phyloP scores from a whole-genome alignment of 1,140 invertebrate species.

The Ctenoplectra terminalis region DNA sequence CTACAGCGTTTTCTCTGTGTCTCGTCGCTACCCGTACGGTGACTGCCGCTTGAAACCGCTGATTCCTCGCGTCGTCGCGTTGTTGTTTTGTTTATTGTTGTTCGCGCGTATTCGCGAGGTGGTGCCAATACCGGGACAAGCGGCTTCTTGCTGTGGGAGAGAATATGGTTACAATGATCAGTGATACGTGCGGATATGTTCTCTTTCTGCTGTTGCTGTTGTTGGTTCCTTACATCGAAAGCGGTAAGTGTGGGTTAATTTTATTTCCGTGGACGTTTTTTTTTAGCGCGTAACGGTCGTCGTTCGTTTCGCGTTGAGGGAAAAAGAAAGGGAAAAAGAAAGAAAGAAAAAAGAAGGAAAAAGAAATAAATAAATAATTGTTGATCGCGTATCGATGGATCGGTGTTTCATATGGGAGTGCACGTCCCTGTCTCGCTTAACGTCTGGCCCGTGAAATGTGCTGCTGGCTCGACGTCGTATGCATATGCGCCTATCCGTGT shows the following conservation, averaged over 20 bases:
- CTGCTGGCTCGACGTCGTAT: slow-evolving; percentile 18
- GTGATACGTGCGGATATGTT: slow-evolving; percentile 81
- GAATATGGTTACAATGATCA: slow-evolving; percentile 81
- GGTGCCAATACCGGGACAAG: slow-evolving; percentile 54
- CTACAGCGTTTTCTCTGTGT: neutral
- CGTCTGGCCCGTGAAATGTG: slow-evolving; percentile 34
- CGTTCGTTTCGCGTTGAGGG: no score
- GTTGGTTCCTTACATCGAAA: slow-evolving; percentile 82
- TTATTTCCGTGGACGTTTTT: neutral
- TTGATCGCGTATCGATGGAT: neutral
- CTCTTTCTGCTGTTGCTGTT: slow-evolving; percentile 80
- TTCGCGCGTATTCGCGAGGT: slow-evolving; percentile 53
- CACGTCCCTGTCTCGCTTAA: neutral
- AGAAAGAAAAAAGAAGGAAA: no score
- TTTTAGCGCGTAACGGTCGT: no score
- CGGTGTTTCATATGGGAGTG: neutral
- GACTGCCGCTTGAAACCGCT: slow-evolving; percentile 32
- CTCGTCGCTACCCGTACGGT: slow-evolving; percentile 27
- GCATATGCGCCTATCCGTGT: slow-evolving; percentile 27
- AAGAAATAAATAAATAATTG: neutral
- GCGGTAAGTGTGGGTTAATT: slow-evolving; percentile 74
- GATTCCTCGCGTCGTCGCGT: slow-evolving; percentile 36
- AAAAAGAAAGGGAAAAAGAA: no score
- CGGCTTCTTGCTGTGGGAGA: slow-evolving; percentile 45
- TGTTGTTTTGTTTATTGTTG: slow-evolving; percentile 60